Evolutionary conservation across 2,888 invertebrate genomes (phyloP).

Genomic region (Synanthedon tipuliformis): DNA sequence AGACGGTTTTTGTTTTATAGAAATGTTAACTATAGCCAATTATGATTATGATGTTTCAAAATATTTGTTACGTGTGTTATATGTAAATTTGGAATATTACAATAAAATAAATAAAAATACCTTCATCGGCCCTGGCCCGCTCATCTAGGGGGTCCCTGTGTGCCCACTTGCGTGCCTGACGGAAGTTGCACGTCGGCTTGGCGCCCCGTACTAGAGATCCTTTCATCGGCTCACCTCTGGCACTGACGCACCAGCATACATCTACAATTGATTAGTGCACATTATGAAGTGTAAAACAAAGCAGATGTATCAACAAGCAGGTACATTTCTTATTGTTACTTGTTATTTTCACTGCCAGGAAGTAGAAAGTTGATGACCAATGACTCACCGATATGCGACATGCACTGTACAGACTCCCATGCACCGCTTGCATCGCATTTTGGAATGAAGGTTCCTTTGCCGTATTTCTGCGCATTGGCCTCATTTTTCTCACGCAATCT

Average conservation of each 20-base stretch:
- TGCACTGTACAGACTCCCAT: constrained; percentile 87
- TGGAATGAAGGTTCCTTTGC: constrained; percentile 82
- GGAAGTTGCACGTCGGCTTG: constrained; percentile 82
- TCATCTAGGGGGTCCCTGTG: constrained; percentile 45
- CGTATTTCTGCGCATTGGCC: constrained; percentile 76
- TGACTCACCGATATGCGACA: constrained; percentile 65
- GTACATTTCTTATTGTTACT: no score
- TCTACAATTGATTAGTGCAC: constrained; percentile 52
- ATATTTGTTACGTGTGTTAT: no score
- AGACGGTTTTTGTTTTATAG: no score
- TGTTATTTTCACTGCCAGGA: no score
- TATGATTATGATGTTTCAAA: no score
- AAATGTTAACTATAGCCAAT: no score
- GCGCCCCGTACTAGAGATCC: constrained; percentile 82
- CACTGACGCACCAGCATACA: constrained; percentile 90
- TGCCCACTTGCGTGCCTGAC: constrained; percentile 76
- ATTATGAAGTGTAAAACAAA: not conserved
- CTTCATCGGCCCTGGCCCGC: constrained; percentile 64
- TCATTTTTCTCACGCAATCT: constrained; percentile 82
- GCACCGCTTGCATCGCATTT: constrained; percentile 80
- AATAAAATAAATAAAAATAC: constrained; percentile 23
- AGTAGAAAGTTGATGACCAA: not conserved
- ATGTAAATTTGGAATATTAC: no score
- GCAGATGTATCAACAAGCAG: not conserved
- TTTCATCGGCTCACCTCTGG: constrained; percentile 83